Evolutionary conservation across 2,888 invertebrate genomes (phyloP), one percentile per base, ranked within the genome.

Genomic region (Mesorhabditis spiculigera): DNA sequence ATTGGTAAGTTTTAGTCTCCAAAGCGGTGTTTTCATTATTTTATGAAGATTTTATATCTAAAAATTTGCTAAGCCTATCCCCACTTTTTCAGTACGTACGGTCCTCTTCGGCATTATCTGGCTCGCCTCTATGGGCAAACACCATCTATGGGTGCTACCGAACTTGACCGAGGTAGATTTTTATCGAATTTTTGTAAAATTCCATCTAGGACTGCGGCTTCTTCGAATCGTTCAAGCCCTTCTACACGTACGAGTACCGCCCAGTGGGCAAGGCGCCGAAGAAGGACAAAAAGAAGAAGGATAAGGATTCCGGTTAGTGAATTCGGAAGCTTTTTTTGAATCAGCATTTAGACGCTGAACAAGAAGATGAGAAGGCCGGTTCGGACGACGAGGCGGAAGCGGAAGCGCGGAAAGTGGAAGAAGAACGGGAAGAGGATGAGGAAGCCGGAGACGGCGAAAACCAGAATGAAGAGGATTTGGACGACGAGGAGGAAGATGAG

Each of bases 61-160:
- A 68, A 68, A 16, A n/a, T 8, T 4, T 50, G 4, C 16, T 4
- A 50, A 16, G 42, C 43, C 67, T 10, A 16, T 58, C 3, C 10
- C 13, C 42, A n/a, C 10, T 5, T 13, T 75, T 82, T 70, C 86
- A 89, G 89, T 96, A 42, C 91, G 97, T 68, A 89, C 94, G 75
- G 91, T 97, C 71, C 90, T 98, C 67, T 99, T 97, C 89, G 93
- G 93, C 80, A 85, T 92, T 6, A 91, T 98, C 41, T 98, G 96
- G 95, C 86, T 91, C 8, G 82, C 92, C 16, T 93, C 95, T 0
- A 89, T 93, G 72, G 93, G 96, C 5, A 90, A 92, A 82, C 93
- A 96, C 87, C 94, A 96, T 86, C 90, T 99, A 77, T 98, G 98
- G 97, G 90, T 99, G 76, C 90, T 99, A 82, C 98, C 98, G n/a